These are phyloP conservation scores for Ciconia nigra DNA, from an alignment of 2,797 vertebrate species.

Conservation along the genomic window DNA sequence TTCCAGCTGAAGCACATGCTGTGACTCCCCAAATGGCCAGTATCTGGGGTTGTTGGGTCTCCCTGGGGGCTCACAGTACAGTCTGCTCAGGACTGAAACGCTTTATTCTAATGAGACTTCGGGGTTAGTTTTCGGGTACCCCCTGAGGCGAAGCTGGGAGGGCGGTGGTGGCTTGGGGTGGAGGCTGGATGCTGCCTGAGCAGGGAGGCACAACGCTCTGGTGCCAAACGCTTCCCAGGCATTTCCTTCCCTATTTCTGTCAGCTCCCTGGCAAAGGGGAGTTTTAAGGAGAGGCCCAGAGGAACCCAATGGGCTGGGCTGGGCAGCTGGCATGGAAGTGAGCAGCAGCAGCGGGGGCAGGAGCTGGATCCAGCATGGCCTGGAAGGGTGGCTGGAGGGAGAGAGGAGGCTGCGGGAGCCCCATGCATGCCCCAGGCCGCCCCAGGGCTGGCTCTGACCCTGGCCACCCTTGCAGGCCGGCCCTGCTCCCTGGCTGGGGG, in stretches of 20 bases:
- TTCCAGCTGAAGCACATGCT: not conserved
- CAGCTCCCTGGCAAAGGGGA: not conserved
- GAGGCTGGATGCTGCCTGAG: rapidly evolving
- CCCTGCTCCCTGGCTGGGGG: too few species aligned
- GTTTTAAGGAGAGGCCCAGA: not conserved
- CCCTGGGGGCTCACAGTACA: not conserved
- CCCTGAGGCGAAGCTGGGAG: not conserved
- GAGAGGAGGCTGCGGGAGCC: rapidly evolving
- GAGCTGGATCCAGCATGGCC: not conserved
- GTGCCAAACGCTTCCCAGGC: rapidly evolving
- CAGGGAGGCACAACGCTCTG: not conserved
- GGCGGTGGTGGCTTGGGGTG: not conserved
- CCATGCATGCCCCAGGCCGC: rapidly evolving
- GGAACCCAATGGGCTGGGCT: rapidly evolving
- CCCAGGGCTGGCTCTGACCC: not conserved
- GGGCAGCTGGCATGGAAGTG: rapidly evolving
- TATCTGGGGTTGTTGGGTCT: not conserved
- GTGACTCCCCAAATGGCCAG: not conserved
- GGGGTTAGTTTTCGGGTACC: not conserved
- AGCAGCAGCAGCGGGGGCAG: not conserved
- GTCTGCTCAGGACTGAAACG: not conserved
- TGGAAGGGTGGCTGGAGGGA: not conserved
- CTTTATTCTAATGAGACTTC: rapidly evolving
- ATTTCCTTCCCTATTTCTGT: not conserved
- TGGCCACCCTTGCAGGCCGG: rapidly evolving